These are phyloP conservation scores for Barnardius zonarius DNA, from an alignment of 2,113 vertebrate genomes.

Conservation along the genomic window DNA sequence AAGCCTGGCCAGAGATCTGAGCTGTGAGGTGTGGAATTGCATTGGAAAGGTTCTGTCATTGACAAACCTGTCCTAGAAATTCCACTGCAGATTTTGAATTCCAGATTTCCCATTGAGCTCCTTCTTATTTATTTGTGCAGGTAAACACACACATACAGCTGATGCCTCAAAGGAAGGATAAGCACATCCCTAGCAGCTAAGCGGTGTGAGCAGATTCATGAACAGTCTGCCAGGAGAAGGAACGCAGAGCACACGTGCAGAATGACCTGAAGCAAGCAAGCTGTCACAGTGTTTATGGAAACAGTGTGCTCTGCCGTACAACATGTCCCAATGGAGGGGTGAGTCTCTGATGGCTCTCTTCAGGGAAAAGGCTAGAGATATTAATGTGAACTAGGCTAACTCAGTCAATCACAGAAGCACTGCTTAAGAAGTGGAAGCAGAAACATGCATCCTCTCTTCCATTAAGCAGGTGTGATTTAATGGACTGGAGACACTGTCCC, in stretches of 20 bases:
- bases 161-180: neutral
- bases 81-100: neutral
- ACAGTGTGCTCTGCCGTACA: fast-evolving
- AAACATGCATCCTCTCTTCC: neutral
- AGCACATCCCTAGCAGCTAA: neutral
- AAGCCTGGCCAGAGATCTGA: neutral
- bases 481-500: neutral
- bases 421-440: neutral
- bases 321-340: neutral
- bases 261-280: neutral
- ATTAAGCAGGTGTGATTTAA: no score
- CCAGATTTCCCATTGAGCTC: neutral
- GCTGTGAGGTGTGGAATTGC: no score
- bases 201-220: fast-evolving
- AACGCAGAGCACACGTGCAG: neutral
- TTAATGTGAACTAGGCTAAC: no score
- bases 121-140: no score
- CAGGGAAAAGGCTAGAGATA: neutral
- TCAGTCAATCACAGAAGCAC: neutral
- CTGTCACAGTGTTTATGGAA: neutral
- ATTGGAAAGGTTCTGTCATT: neutral
- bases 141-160: neutral
- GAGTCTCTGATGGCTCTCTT: no score
- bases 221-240: neutral
- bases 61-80: neutral